Evolutionary conservation across 2,888 invertebrate species (phyloP).

Genomic region (Caradrina kadenii): DNA sequence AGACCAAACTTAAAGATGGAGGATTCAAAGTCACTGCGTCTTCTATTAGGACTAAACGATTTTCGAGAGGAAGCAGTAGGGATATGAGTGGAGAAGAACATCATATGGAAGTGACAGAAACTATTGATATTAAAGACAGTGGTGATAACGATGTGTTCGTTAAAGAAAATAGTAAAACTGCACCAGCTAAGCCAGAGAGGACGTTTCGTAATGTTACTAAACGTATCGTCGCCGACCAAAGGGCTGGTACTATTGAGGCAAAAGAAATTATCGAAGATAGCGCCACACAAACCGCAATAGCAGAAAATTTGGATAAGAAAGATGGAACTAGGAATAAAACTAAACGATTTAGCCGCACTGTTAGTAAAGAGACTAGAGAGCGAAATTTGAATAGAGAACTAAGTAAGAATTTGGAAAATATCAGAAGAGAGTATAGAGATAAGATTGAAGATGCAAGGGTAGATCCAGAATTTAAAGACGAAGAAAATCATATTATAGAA

Average conservation of each 20-base stretch:
- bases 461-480: constrained; percentile 16
- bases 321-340: constrained; percentile 52
- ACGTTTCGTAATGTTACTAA: constrained; percentile 32
- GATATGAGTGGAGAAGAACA: constrained; percentile 42
- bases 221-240: constrained; percentile 20
- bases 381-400: constrained; percentile 39
- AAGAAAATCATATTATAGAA: constrained; percentile 10
- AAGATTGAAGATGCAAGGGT: constrained; percentile 27
- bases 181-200: constrained; percentile 31
- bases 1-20: constrained; percentile 50
- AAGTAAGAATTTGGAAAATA: constrained; percentile 36
- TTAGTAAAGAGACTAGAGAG: constrained; percentile 51
- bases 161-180: constrained; percentile 28
- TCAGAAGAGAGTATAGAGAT: constrained; percentile 11
- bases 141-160: constrained; percentile 37
- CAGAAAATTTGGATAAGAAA: constrained; percentile 28
- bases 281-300: background rate
- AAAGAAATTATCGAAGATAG: constrained; percentile 7
- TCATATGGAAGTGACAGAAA: constrained; percentile 40
- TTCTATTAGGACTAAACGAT: constrained; percentile 51
- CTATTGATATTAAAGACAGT: constrained; percentile 36
- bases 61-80: constrained; percentile 47
- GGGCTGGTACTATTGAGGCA: constrained; percentile 11
- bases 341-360: constrained; percentile 56
- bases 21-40: constrained; percentile 58